Base-by-base conservation (phyloP, 1,140 invertebrate species). In the Dermatophagoides farinae region DNA sequence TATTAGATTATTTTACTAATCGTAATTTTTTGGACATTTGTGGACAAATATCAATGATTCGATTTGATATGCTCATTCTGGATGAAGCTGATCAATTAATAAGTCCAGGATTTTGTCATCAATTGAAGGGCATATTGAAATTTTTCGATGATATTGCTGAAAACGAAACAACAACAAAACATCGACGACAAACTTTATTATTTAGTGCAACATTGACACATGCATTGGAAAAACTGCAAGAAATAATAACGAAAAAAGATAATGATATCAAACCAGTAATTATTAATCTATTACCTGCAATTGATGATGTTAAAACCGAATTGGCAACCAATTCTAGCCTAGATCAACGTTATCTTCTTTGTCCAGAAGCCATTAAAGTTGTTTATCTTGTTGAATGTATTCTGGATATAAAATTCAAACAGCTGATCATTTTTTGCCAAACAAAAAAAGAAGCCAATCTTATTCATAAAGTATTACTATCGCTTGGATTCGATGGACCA, bases 141-240 rank as follows among this genome's bases (percentile, higher is more conserved):
- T 62, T 50, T n/a, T 54, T 65, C n/a, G 64, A 65, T 69, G 65
- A 60, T 63, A 70, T 64, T 67, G 65, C 63, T 74, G 71, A 61
- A 97, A 23, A 76, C n/a, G n/a, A n/a, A n/a, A n/a, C n/a, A n/a
- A 83, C 69, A 82, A 80, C 55, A 92, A 97, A 67, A 83, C 93
- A 80, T 64, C 78, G 83, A 49, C 78, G 84, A 65, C 86, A 89
- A 68, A 90, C 84, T 22, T 75, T 95, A 39, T 76, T 97, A 25
- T 98, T 97, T 69, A 96, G 91, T 60, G 95, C 95, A 1, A 98
- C 95, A 16, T 89, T 97, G 70, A 93, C 88, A 10, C 85, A 91
- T 70, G 80, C 83, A 62, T 71, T 87, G 31, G 74, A 82, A 60
- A 81, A 82, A 72, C 73, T 87, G 18, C 81, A 83, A 70, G 68